A percentile compares a stretch with the other conserved stretches of the same genome.
Conservation (phyloP, 2,888 invertebrate genomes). For the Villa cingulata region DNA sequence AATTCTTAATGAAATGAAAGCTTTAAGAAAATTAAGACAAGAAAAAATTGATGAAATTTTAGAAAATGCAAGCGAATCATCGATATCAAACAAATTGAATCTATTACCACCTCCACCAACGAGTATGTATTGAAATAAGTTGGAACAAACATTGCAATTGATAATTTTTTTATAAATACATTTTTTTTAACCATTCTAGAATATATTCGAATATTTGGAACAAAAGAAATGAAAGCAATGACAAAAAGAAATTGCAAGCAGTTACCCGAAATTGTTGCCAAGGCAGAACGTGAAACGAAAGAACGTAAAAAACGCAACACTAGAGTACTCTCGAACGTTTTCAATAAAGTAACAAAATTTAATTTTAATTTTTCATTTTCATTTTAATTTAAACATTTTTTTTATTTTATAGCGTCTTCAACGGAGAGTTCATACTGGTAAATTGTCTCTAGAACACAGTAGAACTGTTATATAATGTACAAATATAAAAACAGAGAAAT, state of each 20-base stretch:
- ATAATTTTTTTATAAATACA: conserved; percentile 1
- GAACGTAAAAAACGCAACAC: conserved; percentile 53
- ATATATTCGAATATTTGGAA: conserved; percentile 38
- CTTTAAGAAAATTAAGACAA: conserved; percentile 25
- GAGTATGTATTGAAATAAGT: conserved; percentile 22
- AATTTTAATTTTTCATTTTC: conserved; percentile 2
- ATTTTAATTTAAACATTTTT: too few species aligned
- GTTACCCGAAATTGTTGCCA: conserved; percentile 57
- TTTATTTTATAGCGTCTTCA: conserved; percentile 26
- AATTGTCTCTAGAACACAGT: conserved; percentile 30
- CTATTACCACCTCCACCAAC: conserved; percentile 32
- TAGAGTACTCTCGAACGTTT: conserved; percentile 59
- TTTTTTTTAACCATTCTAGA: conserved; percentile 23
- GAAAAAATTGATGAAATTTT: conserved; percentile 26
- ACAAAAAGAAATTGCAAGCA: conserved; percentile 51
- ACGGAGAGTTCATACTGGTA: conserved; percentile 28
- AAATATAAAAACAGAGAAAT: conserved; percentile 20
- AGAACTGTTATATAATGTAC: too few species aligned
- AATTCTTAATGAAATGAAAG: conserved; percentile 27
- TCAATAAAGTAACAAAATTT: conserved; percentile 62
- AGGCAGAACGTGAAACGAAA: conserved; percentile 44
- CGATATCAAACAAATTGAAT: conserved; percentile 24
- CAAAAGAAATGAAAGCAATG: conserved; percentile 45
- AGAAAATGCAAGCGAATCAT: conserved; percentile 22
- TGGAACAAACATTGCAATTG: background rate